Conservation (phyloP, 1,140 invertebrate species). For the Drosophila tani region DNA sequence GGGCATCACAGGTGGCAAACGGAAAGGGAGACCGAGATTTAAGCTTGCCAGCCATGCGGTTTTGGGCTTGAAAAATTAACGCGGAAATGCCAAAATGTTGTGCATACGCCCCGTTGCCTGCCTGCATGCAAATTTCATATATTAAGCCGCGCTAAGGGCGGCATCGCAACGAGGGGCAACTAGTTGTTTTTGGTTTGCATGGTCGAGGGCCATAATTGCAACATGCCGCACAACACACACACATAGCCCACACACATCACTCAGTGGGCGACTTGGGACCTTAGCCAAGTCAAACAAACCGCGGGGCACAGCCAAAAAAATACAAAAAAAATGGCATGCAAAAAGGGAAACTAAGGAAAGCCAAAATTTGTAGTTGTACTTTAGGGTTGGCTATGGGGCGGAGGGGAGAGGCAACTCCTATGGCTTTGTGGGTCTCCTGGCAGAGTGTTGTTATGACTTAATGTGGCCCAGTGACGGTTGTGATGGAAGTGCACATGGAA, state of each 20-base stretch:
- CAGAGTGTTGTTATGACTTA: slow-evolving; percentile 77
- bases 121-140: slow-evolving; percentile 71
- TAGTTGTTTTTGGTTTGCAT: slow-evolving; percentile 68
- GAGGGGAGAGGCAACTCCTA: no score
- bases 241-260: background rate
- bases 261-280: slow-evolving; percentile 9
- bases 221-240: slow-evolving; percentile 63
- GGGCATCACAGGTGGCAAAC: slow-evolving; percentile 8
- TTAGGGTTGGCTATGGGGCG: background rate
- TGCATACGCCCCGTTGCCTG: slow-evolving; percentile 71
- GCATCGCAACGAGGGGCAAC: slow-evolving; percentile 15
- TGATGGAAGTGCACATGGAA: slow-evolving; percentile 56
- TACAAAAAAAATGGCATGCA: slow-evolving; percentile 14
- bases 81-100: slow-evolving; percentile 73
- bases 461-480: slow-evolving; percentile 71
- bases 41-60: slow-evolving; percentile 7
- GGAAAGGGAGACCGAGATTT: slow-evolving; percentile 3
- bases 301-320: slow-evolving; percentile 53
- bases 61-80: slow-evolving; percentile 63
- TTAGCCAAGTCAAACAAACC: slow-evolving; percentile 76
- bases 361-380: slow-evolving; percentile 24
- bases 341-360: slow-evolving; percentile 34
- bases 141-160: slow-evolving; percentile 47
- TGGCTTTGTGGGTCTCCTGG: slow-evolving; percentile 14
- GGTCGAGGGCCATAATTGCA: slow-evolving; percentile 78